Conservation (phyloP, 1,140 invertebrate genomes). For the Bradysia coprophila region DNA sequence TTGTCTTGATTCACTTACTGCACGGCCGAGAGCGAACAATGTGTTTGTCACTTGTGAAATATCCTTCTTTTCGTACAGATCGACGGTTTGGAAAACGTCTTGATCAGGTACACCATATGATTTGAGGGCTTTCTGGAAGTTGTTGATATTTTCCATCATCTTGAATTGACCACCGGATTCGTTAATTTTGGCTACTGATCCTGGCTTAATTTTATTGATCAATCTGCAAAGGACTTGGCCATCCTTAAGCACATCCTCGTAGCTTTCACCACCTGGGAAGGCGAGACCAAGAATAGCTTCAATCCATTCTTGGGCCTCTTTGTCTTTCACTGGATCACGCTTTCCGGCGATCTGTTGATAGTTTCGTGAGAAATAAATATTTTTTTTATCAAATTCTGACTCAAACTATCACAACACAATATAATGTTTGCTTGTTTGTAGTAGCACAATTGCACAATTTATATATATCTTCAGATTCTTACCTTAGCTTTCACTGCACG, state of each 20-base stretch:
- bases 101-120: conserved; percentile 80
- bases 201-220: conserved; percentile 75
- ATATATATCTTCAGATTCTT: conserved; percentile 10
- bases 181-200: conserved; percentile 70
- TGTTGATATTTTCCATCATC: conserved; percentile 90
- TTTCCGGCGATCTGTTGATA: conserved; percentile 62
- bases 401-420: not conserved
- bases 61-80: conserved; percentile 88
- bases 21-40: conserved; percentile 78
- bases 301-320: conserved; percentile 81
- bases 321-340: conserved; percentile 73
- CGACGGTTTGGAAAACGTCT: conserved; percentile 92
- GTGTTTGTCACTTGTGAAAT: conserved; percentile 86
- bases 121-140: conserved; percentile 79
- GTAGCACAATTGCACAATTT: not conserved
- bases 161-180: conserved; percentile 79
- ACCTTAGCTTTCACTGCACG: conserved; percentile 45
- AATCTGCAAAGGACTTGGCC: conserved; percentile 77
- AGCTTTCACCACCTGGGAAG: conserved; percentile 53
- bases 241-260: conserved; percentile 71
- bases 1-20: conserved; percentile 43
- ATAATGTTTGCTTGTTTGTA: not conserved
- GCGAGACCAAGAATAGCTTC: conserved; percentile 68
- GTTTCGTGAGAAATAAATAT: not conserved
- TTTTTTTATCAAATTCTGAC: not conserved